phyloP scores from a whole-genome alignment of 2,888 invertebrate species.

The Charanyca ferruginea region DNA sequence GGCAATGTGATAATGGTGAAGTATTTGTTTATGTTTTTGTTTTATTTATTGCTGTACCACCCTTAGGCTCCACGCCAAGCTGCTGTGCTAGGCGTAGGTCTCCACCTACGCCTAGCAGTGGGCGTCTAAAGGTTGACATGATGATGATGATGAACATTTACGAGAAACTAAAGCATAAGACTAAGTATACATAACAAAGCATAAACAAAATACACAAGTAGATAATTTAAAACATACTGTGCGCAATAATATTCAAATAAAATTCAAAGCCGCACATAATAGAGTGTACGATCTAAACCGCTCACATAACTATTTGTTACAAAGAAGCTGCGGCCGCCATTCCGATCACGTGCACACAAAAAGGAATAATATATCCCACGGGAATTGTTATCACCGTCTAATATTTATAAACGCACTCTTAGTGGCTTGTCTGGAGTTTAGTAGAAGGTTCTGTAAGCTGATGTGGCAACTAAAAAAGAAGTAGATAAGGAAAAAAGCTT shows the following conservation, averaged over 20 bases:
- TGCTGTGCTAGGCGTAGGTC: too few species aligned
- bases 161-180: neutral
- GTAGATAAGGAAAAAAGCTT: too few species aligned
- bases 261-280: slow-evolving; percentile 54
- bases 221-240: slow-evolving; percentile 24
- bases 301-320: slow-evolving; percentile 49
- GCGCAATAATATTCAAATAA: slow-evolving; percentile 52
- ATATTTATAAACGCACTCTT: slow-evolving; percentile 52
- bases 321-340: slow-evolving; percentile 58
- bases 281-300: slow-evolving; percentile 47
- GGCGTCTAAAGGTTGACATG: too few species aligned
- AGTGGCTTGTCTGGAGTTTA: slow-evolving; percentile 24
- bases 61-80: too few species aligned
- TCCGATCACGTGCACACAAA: slow-evolving; percentile 67
- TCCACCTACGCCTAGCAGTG: too few species aligned
- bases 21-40: too few species aligned
- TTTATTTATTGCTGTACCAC: too few species aligned
- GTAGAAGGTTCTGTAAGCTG: slow-evolving; percentile 1
- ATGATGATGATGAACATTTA: too few species aligned
- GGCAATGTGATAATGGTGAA: too few species aligned
- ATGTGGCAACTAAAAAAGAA: neutral
- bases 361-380: slow-evolving; percentile 63
- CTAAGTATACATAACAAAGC: neutral
- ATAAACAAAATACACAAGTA: slow-evolving; percentile 1
- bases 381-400: slow-evolving; percentile 56